Base-by-base conservation (phyloP, 2,888 invertebrate genomes). In the Andrena fulva region DNA sequence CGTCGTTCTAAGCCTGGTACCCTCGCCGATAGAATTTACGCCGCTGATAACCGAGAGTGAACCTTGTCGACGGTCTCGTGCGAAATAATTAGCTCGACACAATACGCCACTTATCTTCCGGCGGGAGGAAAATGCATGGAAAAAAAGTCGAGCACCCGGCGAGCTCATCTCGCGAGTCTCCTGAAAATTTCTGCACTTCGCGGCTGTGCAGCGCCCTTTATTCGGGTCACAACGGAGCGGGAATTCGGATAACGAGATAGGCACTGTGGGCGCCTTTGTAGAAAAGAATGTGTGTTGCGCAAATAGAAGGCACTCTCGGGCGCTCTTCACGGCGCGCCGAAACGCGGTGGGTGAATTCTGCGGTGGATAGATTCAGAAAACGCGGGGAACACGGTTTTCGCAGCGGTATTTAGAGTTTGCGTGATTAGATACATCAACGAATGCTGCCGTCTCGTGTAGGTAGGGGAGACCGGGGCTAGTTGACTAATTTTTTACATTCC, bases 51-150 rank as follows among this genome's bases (percentile, higher is more conserved):
- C 59, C 59, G 27, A 35, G 69, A 72, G 59, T 67, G 73, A 78
- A 64, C 67, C 29, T 20, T 48, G 52, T 42, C 56, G 42, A 50
- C 35, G 29, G 67, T 77, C 66, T 70, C 78, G 77, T 83, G 78
- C 78, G 80, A 84, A 86, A 84, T 87, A 88, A 87, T 87, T 86
- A 87, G 77, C 73, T 48, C 63, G 69, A 42, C 80, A 73, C 79
- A 81, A 79, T 81, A 70, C 59, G 33, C 16, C 64, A 59, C 74
- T 60, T 60, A 48, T 5, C 60, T 50, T 29, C 24, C 12, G 52
- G 1, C 29, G 56, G 33, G 6, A 31, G n/a, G 20, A 27, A 50
- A 50, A 10, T 12, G 63, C 10, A 24, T n/a, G 6, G 6, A 6
- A 48, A 73, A 59, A 66, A 60, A 35, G 20, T 20, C 16, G 12